Evolutionary conservation across 2,888 invertebrate genomes (phyloP), one percentile per base, ranked within the genome.

Genomic region (Drosophila limbata): DNA sequence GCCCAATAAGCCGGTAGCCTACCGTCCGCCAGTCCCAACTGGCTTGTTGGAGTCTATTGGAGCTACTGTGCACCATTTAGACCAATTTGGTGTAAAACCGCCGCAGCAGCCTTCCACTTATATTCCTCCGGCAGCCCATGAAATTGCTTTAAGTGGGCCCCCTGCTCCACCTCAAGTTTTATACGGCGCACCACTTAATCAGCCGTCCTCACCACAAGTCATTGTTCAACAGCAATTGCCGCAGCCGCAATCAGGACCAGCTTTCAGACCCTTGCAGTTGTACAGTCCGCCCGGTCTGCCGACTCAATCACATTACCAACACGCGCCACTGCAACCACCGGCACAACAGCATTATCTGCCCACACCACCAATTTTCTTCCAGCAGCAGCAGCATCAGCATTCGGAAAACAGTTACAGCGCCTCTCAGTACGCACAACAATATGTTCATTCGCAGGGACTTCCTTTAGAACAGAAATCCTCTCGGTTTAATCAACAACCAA

Each of bases 21-120:
- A 96, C 91, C 94, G 96, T 48, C 95, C 96, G n/a, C 94, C 95
- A 0, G 95, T 96, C 0, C 96, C 96, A 0, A 93, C 94, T 53
- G 96, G 95, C 0, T 91, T 96, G 4, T 92, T 96, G 3, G 94
- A 95, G 76, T 95, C 94, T 55, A 94, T 95, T 71, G 95, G 94
- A 0, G 94, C 95, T 55, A 93, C 94, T 0, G 95, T 94, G 0
- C 94, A 94, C 51, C 94, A 95, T 17, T 94, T 95, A 77, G 95
- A 95, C 84, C 91, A 93, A 17, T 94, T 94, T 68, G 94, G 94
- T 0, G 91, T 94, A 3, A 94, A 95, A 64, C 94, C 94, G 52
- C 88, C 92, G 0, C 91, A 93, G 10, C 93, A 94, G 75, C 93
- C 93, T 0, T 93, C 94, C 0, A 91, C 94, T 0, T 95, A 95